Evolutionary conservation across 2,888 invertebrate species (phyloP).

Genomic region (Perithous albicinctus): DNA sequence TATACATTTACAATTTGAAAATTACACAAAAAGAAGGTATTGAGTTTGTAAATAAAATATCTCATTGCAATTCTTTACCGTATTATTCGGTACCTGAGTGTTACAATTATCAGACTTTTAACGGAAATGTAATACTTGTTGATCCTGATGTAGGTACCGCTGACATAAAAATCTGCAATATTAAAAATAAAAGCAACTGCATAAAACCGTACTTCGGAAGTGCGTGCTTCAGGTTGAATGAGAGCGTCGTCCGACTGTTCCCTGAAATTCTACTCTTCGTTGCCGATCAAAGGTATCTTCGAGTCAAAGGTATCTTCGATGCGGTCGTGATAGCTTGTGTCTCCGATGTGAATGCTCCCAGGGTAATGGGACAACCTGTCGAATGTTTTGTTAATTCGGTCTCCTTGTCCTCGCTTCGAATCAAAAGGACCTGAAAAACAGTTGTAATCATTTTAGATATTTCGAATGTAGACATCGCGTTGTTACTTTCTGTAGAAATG

Average conservation of each 20-base stretch:
- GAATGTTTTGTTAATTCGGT: background rate
- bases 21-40: conserved; percentile 6
- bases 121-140: background rate
- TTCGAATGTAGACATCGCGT: background rate
- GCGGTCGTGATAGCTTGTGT: background rate
- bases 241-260: background rate
- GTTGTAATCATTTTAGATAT: background rate
- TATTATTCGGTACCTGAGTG: conserved; percentile 1
- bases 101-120: background rate
- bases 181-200: background rate
- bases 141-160: background rate
- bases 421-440: background rate
- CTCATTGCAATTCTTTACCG: conserved; percentile 1
- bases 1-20: background rate
- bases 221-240: background rate
- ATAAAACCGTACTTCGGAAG: background rate
- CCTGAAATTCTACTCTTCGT: background rate
- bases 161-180: conserved; percentile 2
- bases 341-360: background rate
- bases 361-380: background rate
- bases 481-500: background rate
- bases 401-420: background rate
- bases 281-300: background rate
- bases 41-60: background rate
- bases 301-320: background rate